Base-by-base conservation (phyloP, 2,797 vertebrate genomes). In the Setipinna tenuifilis region DNA sequence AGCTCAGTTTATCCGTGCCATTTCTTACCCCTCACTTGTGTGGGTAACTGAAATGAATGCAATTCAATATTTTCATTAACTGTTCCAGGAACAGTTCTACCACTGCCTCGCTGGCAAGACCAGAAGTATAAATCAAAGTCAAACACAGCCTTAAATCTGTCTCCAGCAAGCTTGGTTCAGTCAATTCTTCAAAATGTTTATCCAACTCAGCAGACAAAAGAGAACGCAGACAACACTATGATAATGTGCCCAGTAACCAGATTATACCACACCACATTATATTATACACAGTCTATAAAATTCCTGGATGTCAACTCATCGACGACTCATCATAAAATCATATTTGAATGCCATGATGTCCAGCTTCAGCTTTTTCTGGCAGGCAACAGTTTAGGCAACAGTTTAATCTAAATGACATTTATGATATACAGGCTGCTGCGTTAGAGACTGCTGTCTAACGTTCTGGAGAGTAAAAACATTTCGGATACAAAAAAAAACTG, bases 1-100 rank as follows among this genome's bases (percentile, higher is more conserved):
- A 92, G 95, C 91, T 95, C 93, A 94, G 88, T 91, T 87, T 84
- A 89, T 82, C 92, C 93, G 81, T 41, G 0, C 28, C 2, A 75
- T 35, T 35, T 16, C 16, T 75, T 75, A 11, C 25, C 65, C 3
- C 28, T 41, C 0, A 16, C 31, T 4, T 78, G 35, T 44, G 68
- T 10, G 28, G 17, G 58, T 21, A 21, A 59, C 19, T 75, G 16
- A 25, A 12, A 35, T 14, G 14, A 35, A 71, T 16, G 68, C 28
- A 75, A 75, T 75, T 75, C 28, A 78, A 78, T 44, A 44, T 44
- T 41, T 78, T 41, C 7, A 78, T 78, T 2, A 78, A 44, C 35
- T 44, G 35, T 21, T 44, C 71, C 71, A 78, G 35, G 35, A 78
- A 78, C 71, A 78, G 71, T 44, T 44, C 35, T 35, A 6, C 3